These are phyloP conservation scores for Erynnis tages DNA, from an alignment of 2,888 invertebrate species.

Conservation along the genomic window DNA sequence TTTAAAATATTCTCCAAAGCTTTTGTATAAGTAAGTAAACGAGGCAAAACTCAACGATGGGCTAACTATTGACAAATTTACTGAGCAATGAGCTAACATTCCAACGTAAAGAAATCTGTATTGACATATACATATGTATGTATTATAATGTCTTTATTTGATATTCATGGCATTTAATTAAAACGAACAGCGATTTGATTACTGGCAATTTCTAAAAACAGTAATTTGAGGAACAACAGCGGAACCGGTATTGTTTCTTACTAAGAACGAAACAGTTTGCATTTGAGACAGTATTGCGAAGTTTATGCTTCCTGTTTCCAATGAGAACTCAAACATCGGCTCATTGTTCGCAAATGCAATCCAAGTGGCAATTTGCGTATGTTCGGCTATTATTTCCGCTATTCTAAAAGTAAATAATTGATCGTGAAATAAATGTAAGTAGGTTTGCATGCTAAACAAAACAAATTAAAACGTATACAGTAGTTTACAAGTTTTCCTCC, in stretches of 20 bases:
- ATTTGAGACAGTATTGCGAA: conserved; percentile 68
- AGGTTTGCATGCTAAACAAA: too few relatives aligned
- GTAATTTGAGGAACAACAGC: conserved; percentile 70
- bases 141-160: too few relatives aligned
- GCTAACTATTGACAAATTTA: too few relatives aligned
- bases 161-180: too few relatives aligned
- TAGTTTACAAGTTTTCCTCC: conserved; percentile 27
- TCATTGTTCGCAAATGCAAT: conserved; percentile 34
- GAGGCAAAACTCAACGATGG: too few relatives aligned
- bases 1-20: too few relatives aligned
- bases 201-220: conserved; percentile 69
- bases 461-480: conserved; percentile 39
- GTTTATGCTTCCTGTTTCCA: conserved; percentile 77
- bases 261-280: conserved; percentile 60
- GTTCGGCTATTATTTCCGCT: conserved; percentile 19
- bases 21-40: too few relatives aligned
- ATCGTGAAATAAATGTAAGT: background rate
- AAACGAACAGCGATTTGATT: background rate
- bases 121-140: too few relatives aligned
- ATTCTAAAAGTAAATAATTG: conserved; percentile 11
- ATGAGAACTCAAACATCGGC: conserved; percentile 68
- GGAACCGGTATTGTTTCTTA: conserved; percentile 79
- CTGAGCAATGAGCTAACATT: too few relatives aligned
- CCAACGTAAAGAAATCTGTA: too few relatives aligned
- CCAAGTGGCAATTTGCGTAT: conserved; percentile 16